Evolutionary conservation across 2,888 invertebrate species (phyloP).

Genomic region (Limnephilus rhombicus): DNA sequence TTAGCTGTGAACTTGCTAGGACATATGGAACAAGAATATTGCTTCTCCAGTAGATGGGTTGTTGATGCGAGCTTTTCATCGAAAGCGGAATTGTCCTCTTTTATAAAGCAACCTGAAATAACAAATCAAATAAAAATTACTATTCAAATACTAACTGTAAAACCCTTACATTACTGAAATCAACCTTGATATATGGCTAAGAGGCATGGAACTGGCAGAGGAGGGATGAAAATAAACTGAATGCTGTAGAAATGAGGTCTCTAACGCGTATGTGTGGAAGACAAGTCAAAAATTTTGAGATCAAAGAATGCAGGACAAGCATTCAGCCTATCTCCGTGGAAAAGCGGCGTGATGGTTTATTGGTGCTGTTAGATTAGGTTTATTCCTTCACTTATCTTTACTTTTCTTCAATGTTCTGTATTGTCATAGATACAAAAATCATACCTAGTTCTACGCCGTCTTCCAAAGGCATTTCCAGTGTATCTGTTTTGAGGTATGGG

Average conservation of each 20-base stretch:
- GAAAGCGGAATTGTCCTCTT: background rate
- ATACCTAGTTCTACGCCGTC: background rate
- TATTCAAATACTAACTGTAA: background rate
- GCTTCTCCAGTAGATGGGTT: background rate
- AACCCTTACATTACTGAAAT: background rate
- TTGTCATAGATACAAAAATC: background rate
- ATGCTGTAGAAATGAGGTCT: too few relatives aligned
- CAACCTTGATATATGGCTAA: too few relatives aligned
- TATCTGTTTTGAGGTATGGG: background rate
- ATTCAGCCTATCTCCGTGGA: too few relatives aligned
- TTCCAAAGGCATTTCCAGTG: background rate
- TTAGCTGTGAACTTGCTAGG: background rate
- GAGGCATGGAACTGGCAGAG: background rate
- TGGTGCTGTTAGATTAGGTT: too few relatives aligned
- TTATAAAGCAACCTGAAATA: background rate
- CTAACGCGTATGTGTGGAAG: too few relatives aligned
- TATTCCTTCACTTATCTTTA: too few relatives aligned
- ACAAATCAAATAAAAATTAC: background rate
- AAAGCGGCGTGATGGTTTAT: too few relatives aligned
- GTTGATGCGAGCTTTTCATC: background rate
- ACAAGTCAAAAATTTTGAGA: too few relatives aligned
- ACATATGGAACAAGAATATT: background rate
- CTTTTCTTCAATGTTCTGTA: background rate
- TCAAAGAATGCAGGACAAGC: too few relatives aligned
- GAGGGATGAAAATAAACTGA: background rate